phyloP scores from a whole-genome alignment of 2,113 vertebrate species.

The Pachypanchax playfairii region DNA sequence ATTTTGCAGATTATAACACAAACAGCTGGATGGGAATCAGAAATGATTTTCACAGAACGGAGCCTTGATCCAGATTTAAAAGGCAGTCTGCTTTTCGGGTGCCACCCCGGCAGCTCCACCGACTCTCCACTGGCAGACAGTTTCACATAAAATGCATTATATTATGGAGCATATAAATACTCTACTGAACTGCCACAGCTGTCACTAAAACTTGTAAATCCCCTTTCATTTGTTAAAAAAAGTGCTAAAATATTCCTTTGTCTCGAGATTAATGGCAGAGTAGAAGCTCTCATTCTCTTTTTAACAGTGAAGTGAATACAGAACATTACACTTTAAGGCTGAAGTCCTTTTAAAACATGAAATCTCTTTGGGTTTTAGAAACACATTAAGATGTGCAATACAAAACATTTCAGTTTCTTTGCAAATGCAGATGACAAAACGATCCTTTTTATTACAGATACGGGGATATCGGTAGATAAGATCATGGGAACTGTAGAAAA shows the following conservation, averaged over 20 bases:
- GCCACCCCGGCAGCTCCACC: constrained; percentile 47
- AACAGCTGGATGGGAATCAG: constrained; percentile 51
- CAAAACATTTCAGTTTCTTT: constrained; percentile 39
- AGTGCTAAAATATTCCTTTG: constrained; percentile 55
- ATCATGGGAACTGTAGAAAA: no score
- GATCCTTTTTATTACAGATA: no score
- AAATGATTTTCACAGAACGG: constrained; percentile 42
- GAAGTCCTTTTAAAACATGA: constrained; percentile 25
- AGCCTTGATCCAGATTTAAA: constrained; percentile 38
- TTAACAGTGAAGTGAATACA: constrained; percentile 17
- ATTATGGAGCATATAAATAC: constrained; percentile 67
- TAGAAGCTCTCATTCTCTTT: constrained; percentile 13
- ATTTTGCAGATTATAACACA: constrained; percentile 16
- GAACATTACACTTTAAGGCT: constrained; percentile 18
- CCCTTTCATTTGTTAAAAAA: constrained; percentile 48
- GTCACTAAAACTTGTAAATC: constrained; percentile 60
- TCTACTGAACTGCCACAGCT: constrained; percentile 67
- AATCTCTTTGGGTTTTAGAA: constrained; percentile 18
- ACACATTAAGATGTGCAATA: constrained; percentile 27
- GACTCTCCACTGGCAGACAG: constrained; percentile 29
- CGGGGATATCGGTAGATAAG: no score
- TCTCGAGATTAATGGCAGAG: constrained; percentile 33
- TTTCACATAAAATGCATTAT: constrained; percentile 64
- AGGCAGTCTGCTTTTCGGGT: constrained; percentile 31
- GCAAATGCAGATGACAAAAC: constrained; percentile 48